Conservation (phyloP, 2,888 invertebrate species). For the Hypolimnas misippus region DNA sequence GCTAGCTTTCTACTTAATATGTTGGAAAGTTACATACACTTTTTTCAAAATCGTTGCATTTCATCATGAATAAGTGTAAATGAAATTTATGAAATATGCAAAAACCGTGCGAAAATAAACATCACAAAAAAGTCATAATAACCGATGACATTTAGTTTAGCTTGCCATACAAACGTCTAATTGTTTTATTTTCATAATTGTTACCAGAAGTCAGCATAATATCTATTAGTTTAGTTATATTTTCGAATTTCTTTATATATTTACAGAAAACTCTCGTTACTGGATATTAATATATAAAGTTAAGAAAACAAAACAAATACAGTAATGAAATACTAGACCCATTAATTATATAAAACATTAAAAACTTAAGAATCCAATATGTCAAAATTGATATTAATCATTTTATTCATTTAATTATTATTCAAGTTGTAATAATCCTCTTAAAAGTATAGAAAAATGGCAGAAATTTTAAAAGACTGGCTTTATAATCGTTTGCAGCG, state of each 20-base stretch:
- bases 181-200: neutral
- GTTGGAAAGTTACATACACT: constrained; percentile 55
- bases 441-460: constrained; percentile 64
- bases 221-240: neutral
- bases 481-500: constrained; percentile 81
- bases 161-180: constrained; percentile 25
- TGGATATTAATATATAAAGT: no score
- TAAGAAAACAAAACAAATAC: no score
- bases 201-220: neutral
- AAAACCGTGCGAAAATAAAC: constrained; percentile 77
- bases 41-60: constrained; percentile 72
- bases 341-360: neutral
- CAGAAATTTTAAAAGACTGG: constrained; percentile 85
- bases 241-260: no score
- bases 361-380: neutral
- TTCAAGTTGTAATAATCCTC: neutral
- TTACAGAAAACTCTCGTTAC: no score
- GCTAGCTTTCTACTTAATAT: constrained; percentile 24
- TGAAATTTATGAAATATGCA: constrained; percentile 61
- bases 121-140: constrained; percentile 80
- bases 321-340: neutral
- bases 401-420: neutral
- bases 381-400: neutral
- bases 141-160: constrained; percentile 43
- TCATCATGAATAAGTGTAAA: constrained; percentile 62